Evolutionary conservation across 2,113 vertebrate genomes (phyloP), one percentile per base, ranked within the genome.

Genomic region (Apteryx owenii): DNA sequence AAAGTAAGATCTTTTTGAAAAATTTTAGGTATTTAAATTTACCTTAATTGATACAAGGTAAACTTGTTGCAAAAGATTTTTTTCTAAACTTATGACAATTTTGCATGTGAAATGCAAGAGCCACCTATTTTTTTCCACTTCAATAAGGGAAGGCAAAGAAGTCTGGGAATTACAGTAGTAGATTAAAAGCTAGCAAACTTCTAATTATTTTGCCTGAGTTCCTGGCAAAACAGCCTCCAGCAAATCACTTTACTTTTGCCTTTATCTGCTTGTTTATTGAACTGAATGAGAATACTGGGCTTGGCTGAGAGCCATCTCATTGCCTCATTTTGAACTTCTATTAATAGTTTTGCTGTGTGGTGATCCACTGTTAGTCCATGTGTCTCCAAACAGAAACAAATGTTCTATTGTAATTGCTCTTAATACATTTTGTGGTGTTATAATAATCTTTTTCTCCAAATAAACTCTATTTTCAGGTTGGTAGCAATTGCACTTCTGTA

Each of bases 401-500:
- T 50, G 29, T 25, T 71, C 50, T 25, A n/a, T n/a, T 94, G 18
- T 84, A 64, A 28, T 64, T 40, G 9, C 38, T 94, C 5, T 58
- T 80, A 38, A 50, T 60, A 1, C 2, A 17, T 68, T 64, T 82
- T 46, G 12, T 75, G 36, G 38, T 64, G 16, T 17, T 68, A 1
- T 51, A 88, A 66, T 75, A 53, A 76, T 26, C 0, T 44, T 22
- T 50, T 91, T 93, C 53, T 97, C 42, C 28, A 85, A 85, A 93
- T 62, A 83, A 85, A 61, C 2, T 10, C 29, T 82, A 2, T 75
- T 89, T 94, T 68, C 83, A 99, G 99, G 60, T 92, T 99, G 96
- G 99, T 97, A 72, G 99, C 99, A 3, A 99, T 99, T 71, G 99
- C 99, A 4, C 98, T 99, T 62, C 98, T 99, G 16, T 99, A 99